Base-by-base conservation (phyloP, 1,140 invertebrate genomes). In the Drosophila pallidifrons region DNA sequence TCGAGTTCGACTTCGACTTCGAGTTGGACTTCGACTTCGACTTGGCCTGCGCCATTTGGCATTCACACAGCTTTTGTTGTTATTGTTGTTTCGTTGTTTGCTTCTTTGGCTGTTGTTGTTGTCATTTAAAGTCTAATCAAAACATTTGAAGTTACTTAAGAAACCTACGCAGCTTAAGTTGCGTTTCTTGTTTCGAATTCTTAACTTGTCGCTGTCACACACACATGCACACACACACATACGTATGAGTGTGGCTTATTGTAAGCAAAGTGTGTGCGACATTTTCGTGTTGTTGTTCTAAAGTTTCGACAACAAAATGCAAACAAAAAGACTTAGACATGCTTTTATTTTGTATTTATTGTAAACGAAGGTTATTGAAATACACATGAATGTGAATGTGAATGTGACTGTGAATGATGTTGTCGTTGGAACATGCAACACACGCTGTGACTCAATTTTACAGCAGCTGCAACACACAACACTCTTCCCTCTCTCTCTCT, bases 131-230 rank as follows among this genome's bases (percentile, higher is more conserved):
- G 82, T 88, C 83, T 88, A 87, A 87, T 87, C 82, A 87, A 87
- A 87, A 87, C 83, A 87, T 88, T 88, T 87, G 83, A 87, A 87
- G 82, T 87, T 87, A 87, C 82, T 87, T 87, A 87, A 87, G 83
- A 88, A 87, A 82, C 82, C 82, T 82, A 87, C 85, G 85, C 85
- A 88, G 81, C 85, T 88, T 88, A 89, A 83, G 85, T 89, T 88
- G 85, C 80, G 82, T 87, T 87, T 87, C 82, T 87, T 87, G 82
- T 87, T 87, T 87, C 79, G 76, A 87, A 82, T 87, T 87, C 82
- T 87, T 82, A 78, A 78, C 85, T 83, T 87, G 80, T 82, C 71
- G 46, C 73, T 75, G 71, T 61, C 61, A 74, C 49, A 55, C 65
- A 74, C n/a, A n/a, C 57, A 75, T 7, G 69, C 57, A 69, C 13